Evolutionary conservation across 2,888 invertebrate species (phyloP), one percentile per base, ranked within the genome.

Genomic region (Desoria tigrina): DNA sequence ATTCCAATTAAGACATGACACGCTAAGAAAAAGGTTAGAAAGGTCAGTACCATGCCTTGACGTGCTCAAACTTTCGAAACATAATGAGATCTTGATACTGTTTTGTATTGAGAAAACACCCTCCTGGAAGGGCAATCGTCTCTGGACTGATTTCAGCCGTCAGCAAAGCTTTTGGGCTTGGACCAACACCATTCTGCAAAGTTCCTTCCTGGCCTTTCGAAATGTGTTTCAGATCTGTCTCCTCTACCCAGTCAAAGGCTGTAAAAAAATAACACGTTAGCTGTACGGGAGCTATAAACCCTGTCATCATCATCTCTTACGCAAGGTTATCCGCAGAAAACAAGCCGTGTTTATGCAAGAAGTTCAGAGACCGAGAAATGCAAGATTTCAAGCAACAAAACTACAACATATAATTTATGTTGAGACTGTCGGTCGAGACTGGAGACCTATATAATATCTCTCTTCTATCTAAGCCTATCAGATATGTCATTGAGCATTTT

Each of bases 161-260:
- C 11, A 65, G 57, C 21, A 69, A 37, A 27, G 61, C 61, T 49
- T 50, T 49, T 27, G 69, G 69, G 37, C 54, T 27, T 11, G 37
- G 39, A 32, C 60, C 55, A 6, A 58, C 60, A 18, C 18, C 26
- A n/a, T n/a, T 37, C 27, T 32, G 55, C 18, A 26, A n/a, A 11
- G 32, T 6, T 2, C 7, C 6, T 23, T 21, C n/a, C 53, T 45
- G 54, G 56, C 54, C 66, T 23, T 54, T 24, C 2, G 69, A 62
- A 61, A 63, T 59, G 23, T 56, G 39, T 42, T 71, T 72, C 42
- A 74, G 42, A 42, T 71, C 72, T 3, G 76, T 74, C 55, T 76
- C 76, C 45, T 76, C 74, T 27, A 74, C 61, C 76, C 76, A 76
- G 58, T 76, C 76, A 61, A 76, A 76, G 21, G 73, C 76, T 76